Conservation (phyloP, 2,113 vertebrate genomes). For the Mellivora capensis region DNA sequence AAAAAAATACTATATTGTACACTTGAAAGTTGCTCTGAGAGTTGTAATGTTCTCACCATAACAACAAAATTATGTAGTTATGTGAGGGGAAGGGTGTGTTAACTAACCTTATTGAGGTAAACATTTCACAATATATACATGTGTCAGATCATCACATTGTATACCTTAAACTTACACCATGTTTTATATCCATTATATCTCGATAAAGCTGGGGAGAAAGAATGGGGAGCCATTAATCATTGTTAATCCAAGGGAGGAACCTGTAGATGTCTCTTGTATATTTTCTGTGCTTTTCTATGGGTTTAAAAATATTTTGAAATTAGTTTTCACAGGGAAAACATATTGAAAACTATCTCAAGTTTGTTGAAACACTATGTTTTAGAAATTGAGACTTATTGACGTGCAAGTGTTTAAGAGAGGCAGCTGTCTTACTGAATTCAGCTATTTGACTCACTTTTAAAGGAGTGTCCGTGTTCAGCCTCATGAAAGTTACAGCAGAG, state of each 20-base stretch:
- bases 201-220: not conserved
- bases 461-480: not conserved
- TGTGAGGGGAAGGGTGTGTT: not conserved
- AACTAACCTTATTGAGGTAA: not conserved
- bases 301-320: not conserved
- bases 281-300: not conserved
- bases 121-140: not conserved
- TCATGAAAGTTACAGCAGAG: not conserved
- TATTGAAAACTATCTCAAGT: not conserved
- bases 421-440: slow-evolving; percentile 1
- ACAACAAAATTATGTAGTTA: not conserved
- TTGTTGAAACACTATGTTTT: not conserved
- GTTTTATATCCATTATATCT: not conserved
- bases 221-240: not conserved
- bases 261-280: not conserved
- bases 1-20: not conserved
- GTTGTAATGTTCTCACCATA: not conserved
- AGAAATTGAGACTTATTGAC: not conserved
- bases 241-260: not conserved
- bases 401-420: not conserved
- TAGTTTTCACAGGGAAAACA: not conserved
- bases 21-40: not conserved
- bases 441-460: not conserved
- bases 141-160: not conserved
- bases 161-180: not conserved